Percentiles rank a stretch among this genome's conserved stretches.
These are phyloP conservation scores for Mus musculus DNA, from an alignment of 2,113 vertebrate genomes.

Conservation along the genomic window GRCm39 chr1:32333001-32333500, in stretches of 20 bases:
- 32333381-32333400: background rate
- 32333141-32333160: background rate
- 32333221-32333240: background rate
- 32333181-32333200: background rate
- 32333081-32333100: too few relatives aligned
- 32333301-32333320: background rate
- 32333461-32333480: background rate
- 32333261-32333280: background rate
- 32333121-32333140: too few relatives aligned
- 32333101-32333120: too few relatives aligned
- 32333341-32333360: background rate
- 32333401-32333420: background rate
- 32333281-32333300: constrained; percentile 4
- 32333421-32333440: background rate
- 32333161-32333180: background rate
- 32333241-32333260: background rate
- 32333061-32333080: too few relatives aligned
- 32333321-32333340: background rate
- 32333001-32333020: too few relatives aligned
- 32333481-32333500: background rate
- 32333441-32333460: background rate
- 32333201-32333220: background rate
- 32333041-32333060: too few relatives aligned
- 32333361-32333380: background rate
- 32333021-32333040: too few relatives aligned